Evolutionary conservation across 1,140 invertebrate genomes (phyloP), one percentile per base, ranked within the genome.

Genomic region (Callitettix versicolor): DNA sequence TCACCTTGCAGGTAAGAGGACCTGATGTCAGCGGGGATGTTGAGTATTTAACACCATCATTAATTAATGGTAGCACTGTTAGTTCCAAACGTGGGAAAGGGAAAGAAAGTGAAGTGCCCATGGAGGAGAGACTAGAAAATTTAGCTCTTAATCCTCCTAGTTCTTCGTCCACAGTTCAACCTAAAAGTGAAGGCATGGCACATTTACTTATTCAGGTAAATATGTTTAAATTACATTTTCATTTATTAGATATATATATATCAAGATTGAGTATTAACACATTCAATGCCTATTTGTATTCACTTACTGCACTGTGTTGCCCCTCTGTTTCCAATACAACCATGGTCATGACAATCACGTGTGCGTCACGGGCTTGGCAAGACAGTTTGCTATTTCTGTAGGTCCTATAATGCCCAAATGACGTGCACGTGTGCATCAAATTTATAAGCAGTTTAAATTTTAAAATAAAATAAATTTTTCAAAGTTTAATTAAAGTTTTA

Each of bases 41-140:
- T 2, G 67, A 75, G 53, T 79, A 78, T 67, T 56, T 76, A 26
- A 62, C 68, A 17, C 66, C 73, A 26, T 34, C 34, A 22, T 15
- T 36, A 24, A 46, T 52, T 30, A 56, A 56, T 18, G 55, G 47
- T 15, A 33, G 22, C 22, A 20, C 40, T 14, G 41, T 15, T 9
- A n/a, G 34, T 3, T 18, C 18, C 11, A 50, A 51, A 42, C 33
- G 51, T 20, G 2, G 44, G 2, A 20, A 12, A 17, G 41, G 40
- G 24, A 63, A 71, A 5, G 67, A 71, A 44, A 73, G 78, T 43
- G 84, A 88, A 63, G 76, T 88, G 34, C 83, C 85, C 1, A 79
- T 89, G 73, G 85, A 88, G 66, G 75, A 79, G 5, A 72, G 87
- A 55, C 65, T 90, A 17, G 81, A 84, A 52, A 86, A 87, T 69